Evolutionary conservation across 2,113 vertebrate genomes (phyloP).

Genomic region (Megalops atlanticus): DNA sequence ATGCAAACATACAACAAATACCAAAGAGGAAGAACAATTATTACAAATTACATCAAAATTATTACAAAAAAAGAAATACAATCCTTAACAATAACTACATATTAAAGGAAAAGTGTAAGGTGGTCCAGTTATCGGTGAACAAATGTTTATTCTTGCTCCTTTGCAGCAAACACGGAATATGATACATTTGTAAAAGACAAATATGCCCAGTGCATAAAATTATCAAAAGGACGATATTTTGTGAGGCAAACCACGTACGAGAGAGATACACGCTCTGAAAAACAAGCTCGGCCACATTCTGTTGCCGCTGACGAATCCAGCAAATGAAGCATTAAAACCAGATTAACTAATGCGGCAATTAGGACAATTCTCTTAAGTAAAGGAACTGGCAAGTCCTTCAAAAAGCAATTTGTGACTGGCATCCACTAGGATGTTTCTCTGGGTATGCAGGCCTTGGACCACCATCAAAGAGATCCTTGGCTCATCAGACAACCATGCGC

Average conservation of each 20-base stretch:
- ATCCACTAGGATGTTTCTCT: neutral
- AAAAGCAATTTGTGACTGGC: constrained; percentile 5
- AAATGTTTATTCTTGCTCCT: neutral
- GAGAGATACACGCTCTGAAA: neutral
- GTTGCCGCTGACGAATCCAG: neutral
- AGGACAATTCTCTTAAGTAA: constrained; percentile 16
- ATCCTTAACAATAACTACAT: too few relatives aligned
- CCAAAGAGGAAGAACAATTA: too few relatives aligned
- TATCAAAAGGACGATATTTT: neutral
- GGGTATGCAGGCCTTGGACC: neutral
- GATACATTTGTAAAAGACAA: neutral
- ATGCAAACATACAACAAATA: too few relatives aligned
- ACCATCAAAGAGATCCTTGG: neutral
- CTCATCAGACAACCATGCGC: neutral
- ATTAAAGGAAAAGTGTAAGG: too few relatives aligned
- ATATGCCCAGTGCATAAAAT: neutral
- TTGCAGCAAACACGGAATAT: neutral
- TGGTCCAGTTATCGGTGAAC: neutral
- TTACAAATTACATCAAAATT: too few relatives aligned
- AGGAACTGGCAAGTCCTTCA: neutral
- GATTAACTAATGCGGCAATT: constrained; percentile 9
- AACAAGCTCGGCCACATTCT: neutral
- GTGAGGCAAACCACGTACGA: neutral
- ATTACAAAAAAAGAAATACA: too few relatives aligned
- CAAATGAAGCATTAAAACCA: constrained; percentile 7